Base-by-base conservation (phyloP, 2,888 invertebrate species). In the Carabus problematicus region DNA sequence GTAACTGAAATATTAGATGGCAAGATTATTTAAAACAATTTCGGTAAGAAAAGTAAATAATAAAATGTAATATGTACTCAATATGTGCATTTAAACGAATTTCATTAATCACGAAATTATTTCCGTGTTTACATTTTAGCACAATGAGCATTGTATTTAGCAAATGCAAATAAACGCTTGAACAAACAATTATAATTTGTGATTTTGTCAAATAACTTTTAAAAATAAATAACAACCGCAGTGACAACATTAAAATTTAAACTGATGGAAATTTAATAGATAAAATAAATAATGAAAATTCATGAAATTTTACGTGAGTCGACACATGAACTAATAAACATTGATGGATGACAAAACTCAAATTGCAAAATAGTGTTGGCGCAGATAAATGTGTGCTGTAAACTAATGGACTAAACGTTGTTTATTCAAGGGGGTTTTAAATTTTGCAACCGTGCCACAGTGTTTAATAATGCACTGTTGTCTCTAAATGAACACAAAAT, bases 271-370 rank as follows among this genome's bases (percentile, higher is more conserved):
- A 59, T 66, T 66, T 66, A 58, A 66, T 66, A 66, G 16, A 14
- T 49, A 49, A 66, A 66, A 66, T 66, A 66, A 66, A 66, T 66
- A 66, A 59, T 66, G 18, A 66, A 59, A 59, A 3, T 62, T 47
- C 49, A 61, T 61, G 52, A 52, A 63, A 63, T 63, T 63, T 63
- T 63, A 54, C 63, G 54, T 54, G 39, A 18, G 14, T 42, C 19
- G 56, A n/a, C 56, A 29, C 40, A 39, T 56, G 29, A 56, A 56
- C 29, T 56, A 56, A 56, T 56, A 56, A 56, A 56, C 56, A 56
- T 39, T 56, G 56, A 56, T 56, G 40, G 56, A 56, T 56, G 56
- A 56, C 29, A 56, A 56, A 56, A 56, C 29, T 56, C 56, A 56
- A 29, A 56, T 56, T 39, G 56, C 43, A 64, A 54, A 64, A 64